These are phyloP conservation scores for Gastrophysa polygoni DNA, from an alignment of 2,888 invertebrate genomes.

Conservation along the genomic window DNA sequence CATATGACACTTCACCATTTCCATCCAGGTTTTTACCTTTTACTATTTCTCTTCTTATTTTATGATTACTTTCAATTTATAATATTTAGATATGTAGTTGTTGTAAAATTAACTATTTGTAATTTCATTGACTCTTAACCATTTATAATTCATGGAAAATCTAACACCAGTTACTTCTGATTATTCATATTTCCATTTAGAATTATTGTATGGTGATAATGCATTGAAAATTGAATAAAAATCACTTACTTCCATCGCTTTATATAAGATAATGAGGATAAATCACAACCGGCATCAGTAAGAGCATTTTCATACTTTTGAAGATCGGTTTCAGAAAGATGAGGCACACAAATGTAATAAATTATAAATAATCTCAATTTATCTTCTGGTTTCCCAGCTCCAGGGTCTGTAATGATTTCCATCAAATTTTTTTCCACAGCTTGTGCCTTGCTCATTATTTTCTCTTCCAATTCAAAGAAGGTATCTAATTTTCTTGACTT, in stretches of 20 bases:
- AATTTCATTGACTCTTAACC: too few species aligned
- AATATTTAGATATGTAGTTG: too few species aligned
- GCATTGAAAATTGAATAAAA: background rate
- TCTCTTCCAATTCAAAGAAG: slow-evolving; percentile 97
- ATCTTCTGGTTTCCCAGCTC: slow-evolving; percentile 87
- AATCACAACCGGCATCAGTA: slow-evolving; percentile 81
- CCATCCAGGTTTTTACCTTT: too few species aligned
- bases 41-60: too few species aligned
- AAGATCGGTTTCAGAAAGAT: slow-evolving; percentile 81
- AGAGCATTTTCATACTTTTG: slow-evolving; percentile 83
- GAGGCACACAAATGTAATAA: slow-evolving; percentile 84
- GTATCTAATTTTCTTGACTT: slow-evolving; percentile 92
- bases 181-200: too few species aligned
- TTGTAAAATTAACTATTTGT: too few species aligned
- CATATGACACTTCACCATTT: too few species aligned
- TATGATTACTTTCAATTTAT: too few species aligned
- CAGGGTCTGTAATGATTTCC: slow-evolving; percentile 85
- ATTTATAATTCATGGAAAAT: too few species aligned
- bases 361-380: slow-evolving; percentile 93
- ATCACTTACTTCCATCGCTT: slow-evolving; percentile 85
- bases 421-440: slow-evolving; percentile 79
- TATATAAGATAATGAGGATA: slow-evolving; percentile 85
- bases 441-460: slow-evolving; percentile 86
- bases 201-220: too few species aligned
- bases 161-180: too few species aligned